A percentile compares a stretch with the other conserved stretches of the same genome.
phyloP scores from a whole-genome alignment of 2,888 invertebrate species.

The Rhyacophila evoluta region DNA sequence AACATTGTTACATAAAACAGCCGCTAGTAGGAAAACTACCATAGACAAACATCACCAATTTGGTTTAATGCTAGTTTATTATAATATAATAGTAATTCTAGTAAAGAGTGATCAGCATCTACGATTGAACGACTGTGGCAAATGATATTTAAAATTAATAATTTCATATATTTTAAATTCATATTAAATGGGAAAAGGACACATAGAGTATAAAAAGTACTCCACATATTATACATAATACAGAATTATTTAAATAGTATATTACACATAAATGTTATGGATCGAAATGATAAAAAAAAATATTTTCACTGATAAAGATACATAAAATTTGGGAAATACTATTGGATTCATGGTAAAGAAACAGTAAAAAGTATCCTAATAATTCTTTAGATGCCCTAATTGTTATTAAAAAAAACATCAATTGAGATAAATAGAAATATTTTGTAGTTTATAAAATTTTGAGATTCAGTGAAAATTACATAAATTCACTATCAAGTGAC shows the following conservation, averaged over 20 bases:
- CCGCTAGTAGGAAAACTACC: conserved; percentile 6
- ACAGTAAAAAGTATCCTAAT: too few species aligned
- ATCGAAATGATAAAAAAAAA: too few species aligned
- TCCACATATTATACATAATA: not conserved
- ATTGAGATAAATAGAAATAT: too few species aligned
- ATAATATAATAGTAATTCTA: not conserved
- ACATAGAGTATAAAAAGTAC: not conserved
- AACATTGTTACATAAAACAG: not conserved
- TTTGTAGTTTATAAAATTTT: too few species aligned
- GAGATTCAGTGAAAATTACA: too few species aligned
- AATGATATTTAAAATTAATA: conserved; percentile 4
- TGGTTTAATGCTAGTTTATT: not conserved
- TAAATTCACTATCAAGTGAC: too few species aligned
- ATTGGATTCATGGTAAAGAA: not conserved
- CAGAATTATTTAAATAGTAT: not conserved
- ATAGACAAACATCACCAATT: conserved; percentile 12
- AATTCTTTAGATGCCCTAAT: too few species aligned
- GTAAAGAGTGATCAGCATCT: not conserved
- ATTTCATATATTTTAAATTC: not conserved
- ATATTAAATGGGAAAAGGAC: not conserved
- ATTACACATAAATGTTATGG: not conserved
- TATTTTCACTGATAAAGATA: too few species aligned
- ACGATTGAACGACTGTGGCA: conserved; percentile 11
- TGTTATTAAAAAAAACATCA: too few species aligned
- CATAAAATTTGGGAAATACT: too few species aligned